Evolutionary conservation across 2,797 vertebrate genomes (phyloP).

Genomic region (Phoxinus dragarum): DNA sequence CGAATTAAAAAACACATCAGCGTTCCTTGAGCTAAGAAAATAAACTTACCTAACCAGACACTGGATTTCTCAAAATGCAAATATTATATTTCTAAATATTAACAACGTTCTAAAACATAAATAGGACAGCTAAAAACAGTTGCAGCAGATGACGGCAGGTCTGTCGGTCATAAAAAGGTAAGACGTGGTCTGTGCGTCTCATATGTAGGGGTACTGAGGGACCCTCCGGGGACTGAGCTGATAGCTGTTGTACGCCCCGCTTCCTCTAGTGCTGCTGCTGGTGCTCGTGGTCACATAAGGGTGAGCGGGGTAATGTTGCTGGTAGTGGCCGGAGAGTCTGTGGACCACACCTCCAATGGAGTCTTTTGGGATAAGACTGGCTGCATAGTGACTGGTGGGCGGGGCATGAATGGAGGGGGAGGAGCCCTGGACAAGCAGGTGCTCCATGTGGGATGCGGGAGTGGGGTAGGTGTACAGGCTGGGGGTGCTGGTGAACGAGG

Average conservation of each 20-base stretch:
- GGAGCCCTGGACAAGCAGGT: constrained; percentile 78
- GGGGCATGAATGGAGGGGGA: constrained; percentile 81
- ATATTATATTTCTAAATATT: constrained; percentile 58
- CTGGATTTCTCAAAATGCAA: constrained; percentile 53
- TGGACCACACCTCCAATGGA: constrained; percentile 84
- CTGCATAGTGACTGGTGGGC: constrained; percentile 82
- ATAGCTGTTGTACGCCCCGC: constrained; percentile 92
- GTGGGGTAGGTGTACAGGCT: constrained; percentile 91
- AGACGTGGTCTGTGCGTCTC: constrained; percentile 53
- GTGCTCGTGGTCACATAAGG: constrained; percentile 88
- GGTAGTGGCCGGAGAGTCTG: constrained; percentile 88
- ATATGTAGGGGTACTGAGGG: constrained; percentile 95
- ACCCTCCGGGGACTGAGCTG: constrained; percentile 94
- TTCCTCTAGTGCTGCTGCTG: constrained; percentile 76
- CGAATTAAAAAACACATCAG: constrained; percentile 51
- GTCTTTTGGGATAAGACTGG: constrained; percentile 89
- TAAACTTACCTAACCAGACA: constrained; percentile 50
- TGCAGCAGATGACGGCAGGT: constrained; percentile 60
- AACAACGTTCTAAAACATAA: constrained; percentile 68
- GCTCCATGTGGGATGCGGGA: constrained; percentile 91
- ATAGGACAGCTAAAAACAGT: constrained; percentile 65
- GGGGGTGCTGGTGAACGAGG: constrained; percentile 82
- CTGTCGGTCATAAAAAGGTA: constrained; percentile 19
- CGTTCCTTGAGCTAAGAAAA: constrained; percentile 54
- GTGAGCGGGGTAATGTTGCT: constrained; percentile 86